These are phyloP conservation scores for Schizothorax lantsangensis DNA, from an alignment of 2,797 vertebrate genomes.

Conservation along the genomic window DNA sequence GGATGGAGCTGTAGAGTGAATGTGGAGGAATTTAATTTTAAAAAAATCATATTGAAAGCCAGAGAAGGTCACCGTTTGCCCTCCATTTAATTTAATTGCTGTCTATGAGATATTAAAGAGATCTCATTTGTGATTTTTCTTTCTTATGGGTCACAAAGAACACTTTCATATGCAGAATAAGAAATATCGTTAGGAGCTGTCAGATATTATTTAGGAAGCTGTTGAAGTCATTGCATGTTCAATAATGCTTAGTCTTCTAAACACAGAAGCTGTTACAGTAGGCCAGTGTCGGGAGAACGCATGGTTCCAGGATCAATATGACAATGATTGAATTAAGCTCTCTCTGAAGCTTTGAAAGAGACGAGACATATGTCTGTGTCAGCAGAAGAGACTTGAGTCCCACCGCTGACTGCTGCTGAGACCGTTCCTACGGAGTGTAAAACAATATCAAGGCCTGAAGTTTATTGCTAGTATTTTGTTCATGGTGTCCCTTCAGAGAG, in stretches of 20 bases:
- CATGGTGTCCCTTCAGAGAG: background rate
- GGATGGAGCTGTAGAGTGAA: background rate
- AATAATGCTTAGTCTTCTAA: slow-evolving; percentile 55
- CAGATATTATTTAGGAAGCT: slow-evolving; percentile 46
- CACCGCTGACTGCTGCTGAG: slow-evolving; percentile 6
- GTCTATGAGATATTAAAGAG: background rate
- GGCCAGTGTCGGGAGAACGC: background rate
- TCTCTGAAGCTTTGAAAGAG: slow-evolving; percentile 44
- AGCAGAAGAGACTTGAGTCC: slow-evolving; percentile 36
- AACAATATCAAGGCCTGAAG: slow-evolving; percentile 16
- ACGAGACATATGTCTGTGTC: slow-evolving; percentile 45
- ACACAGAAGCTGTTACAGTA: slow-evolving; percentile 26
- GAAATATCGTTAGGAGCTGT: slow-evolving; percentile 40
- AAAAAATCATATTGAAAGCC: background rate
- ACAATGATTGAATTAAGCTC: slow-evolving; percentile 60
- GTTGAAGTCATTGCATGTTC: slow-evolving; percentile 53
- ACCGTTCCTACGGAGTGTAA: background rate
- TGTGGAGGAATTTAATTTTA: background rate
- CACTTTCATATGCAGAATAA: slow-evolving; percentile 25
- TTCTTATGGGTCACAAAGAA: slow-evolving; percentile 3
- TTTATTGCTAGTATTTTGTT: slow-evolving; percentile 36
- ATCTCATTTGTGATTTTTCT: slow-evolving; percentile 15
- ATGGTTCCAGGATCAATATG: slow-evolving; percentile 54
- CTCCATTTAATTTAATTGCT: background rate
- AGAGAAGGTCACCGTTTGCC: background rate